phyloP scores from a whole-genome alignment of 2,113 vertebrate species.

The Proteles cristata region DNA sequence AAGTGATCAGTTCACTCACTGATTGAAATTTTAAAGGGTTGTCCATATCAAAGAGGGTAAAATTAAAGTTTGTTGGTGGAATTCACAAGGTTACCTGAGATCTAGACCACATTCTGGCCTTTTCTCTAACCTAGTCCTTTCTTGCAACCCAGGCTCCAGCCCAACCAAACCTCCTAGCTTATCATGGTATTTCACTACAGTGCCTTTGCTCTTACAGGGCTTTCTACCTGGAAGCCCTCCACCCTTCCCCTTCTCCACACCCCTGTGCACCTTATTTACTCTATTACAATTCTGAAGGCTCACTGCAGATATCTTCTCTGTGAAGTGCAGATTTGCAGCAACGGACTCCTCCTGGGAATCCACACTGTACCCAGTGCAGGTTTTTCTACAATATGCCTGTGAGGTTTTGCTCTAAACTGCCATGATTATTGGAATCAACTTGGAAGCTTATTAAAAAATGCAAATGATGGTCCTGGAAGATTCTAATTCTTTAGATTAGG shows the following conservation, averaged over 20 bases:
- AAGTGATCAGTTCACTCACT: not conserved
- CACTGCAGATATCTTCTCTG: not conserved
- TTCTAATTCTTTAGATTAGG: not conserved
- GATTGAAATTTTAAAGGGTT: not conserved
- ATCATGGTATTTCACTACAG: not conserved
- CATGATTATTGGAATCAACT: not conserved
- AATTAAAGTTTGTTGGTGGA: not conserved
- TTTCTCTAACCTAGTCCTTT: not conserved
- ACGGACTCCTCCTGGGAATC: not conserved
- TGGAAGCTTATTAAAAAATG: not conserved
- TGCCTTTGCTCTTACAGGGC: not conserved
- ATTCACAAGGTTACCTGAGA: not conserved
- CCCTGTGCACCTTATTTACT: not conserved
- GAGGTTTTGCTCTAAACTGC: not conserved
- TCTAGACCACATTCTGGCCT: not conserved
- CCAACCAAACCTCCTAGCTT: not conserved
- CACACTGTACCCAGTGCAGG: too few relatives aligned
- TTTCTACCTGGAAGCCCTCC: not conserved
- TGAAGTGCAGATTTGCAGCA: not conserved
- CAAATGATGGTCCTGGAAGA: not conserved
- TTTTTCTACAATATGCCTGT: not conserved
- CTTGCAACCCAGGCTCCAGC: not conserved
- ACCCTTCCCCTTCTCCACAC: not conserved
- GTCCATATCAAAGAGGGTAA: not conserved
- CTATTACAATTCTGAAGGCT: not conserved